Conservation (phyloP, 1,140 invertebrate species). For the Lepidurus packardi region DNA sequence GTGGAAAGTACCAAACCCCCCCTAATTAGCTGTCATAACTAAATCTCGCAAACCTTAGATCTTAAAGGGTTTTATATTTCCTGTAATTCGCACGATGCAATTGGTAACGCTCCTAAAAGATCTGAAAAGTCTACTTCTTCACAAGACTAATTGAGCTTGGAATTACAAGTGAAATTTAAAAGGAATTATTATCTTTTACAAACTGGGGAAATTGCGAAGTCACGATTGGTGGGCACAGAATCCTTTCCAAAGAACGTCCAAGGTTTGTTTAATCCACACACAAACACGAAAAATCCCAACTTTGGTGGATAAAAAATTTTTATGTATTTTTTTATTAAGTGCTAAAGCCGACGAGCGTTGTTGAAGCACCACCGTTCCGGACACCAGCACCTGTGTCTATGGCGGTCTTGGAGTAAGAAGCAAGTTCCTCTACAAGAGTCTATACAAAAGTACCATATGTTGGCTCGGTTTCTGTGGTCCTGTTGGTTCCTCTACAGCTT, state of each 20-base stretch:
- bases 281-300: not conserved
- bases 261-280: not conserved
- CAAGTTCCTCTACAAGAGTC: not conserved
- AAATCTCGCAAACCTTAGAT: no score
- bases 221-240: not conserved
- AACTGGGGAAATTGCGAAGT: not conserved
- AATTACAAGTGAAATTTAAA: no score
- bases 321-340: not conserved
- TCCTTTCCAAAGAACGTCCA: not conserved
- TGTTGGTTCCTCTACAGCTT: not conserved
- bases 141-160: no score
- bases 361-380: not conserved
- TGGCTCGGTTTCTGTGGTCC: not conserved
- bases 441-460: not conserved
- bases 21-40: no score
- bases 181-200: no score
- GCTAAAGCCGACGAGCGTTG: not conserved
- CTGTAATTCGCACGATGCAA: no score
- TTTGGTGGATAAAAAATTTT: not conserved
- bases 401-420: not conserved
- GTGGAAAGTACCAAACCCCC: no score
- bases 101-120: no score
- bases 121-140: no score
- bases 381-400: not conserved
- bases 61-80: no score